Base-by-base conservation (phyloP, 2,888 invertebrate genomes). In the Athripsodes cinereus region DNA sequence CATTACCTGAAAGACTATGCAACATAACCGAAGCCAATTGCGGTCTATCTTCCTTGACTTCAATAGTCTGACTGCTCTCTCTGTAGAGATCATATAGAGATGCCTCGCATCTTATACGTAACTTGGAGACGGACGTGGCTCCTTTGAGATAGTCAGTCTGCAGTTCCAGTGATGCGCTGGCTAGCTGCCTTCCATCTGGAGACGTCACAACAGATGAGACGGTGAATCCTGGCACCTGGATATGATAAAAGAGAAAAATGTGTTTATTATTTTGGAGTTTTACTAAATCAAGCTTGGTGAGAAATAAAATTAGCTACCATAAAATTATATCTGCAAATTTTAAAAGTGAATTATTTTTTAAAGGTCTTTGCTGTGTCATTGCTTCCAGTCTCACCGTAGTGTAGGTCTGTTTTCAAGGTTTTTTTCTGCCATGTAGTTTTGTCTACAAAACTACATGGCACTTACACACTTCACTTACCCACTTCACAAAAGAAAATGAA, bases 11-110 rank as follows among this genome's bases (percentile, higher is more conserved):
- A 22, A 57, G 18, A 49, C 51, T 53, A 65, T 78, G 72, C 56
- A 77, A 81, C 65, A 84, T 72, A 31, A 84, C 84, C 26, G 83
- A 83, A 2, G 83, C 83, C 2, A 83, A 82, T 60, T 82, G 83
- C 1, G 82, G 81, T 21, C 80, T 81, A 58, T 83, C 79, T 59
- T 84, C 84, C 48, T 77, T 74, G 58, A 84, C 72, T 49, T 82
- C 80, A 58, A 84, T 69, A 53, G 82, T 83, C 63, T 81, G 74
- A 67, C 84, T 84, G 52, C 80, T 78, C 57, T 79, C 78, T 65
- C 79, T 79, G 76, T 83, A 84, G 59, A 83, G 74, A 64, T 82
- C 80, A 67, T 82, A 84, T 65, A 84, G 75, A n/a, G 81, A 76
- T 31, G 84, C 83, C 69, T 83, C 82, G 69, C 84, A 84, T 59